These are phyloP conservation scores for Danio aesculapii DNA, from an alignment of 2,797 vertebrate genomes.

Conservation along the genomic window DNA sequence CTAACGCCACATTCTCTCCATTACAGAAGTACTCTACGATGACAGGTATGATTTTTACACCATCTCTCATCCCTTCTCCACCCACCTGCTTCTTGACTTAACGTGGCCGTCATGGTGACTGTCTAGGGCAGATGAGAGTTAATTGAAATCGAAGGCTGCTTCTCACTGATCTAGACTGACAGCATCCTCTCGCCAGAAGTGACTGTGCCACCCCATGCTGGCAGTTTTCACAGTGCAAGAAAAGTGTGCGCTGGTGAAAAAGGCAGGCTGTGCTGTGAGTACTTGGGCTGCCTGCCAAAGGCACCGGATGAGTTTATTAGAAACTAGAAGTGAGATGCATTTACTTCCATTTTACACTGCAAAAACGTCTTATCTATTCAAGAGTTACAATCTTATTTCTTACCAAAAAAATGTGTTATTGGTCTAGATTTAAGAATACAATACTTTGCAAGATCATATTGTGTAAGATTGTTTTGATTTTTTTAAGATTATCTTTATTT, in stretches of 20 bases:
- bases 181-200: constrained; percentile 79
- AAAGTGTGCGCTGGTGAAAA: constrained; percentile 70
- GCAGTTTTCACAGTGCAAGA: constrained; percentile 78
- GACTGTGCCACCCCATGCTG: constrained; percentile 79
- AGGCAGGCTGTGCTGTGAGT: constrained; percentile 71
- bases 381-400: too few relatives aligned
- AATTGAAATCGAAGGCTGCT: constrained; percentile 85
- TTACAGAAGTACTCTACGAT: constrained; percentile 73
- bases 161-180: constrained; percentile 78
- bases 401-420: too few relatives aligned
- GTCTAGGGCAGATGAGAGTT: constrained; percentile 77
- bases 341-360: constrained; percentile 61
- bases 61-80: constrained; percentile 74
- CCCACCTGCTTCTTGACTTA: constrained; percentile 71
- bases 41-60: constrained; percentile 76
- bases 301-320: constrained; percentile 74
- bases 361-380: too few relatives aligned
- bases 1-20: constrained; percentile 68
- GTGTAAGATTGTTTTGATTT: too few relatives aligned
- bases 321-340: constrained; percentile 69
- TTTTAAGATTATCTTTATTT: too few relatives aligned
- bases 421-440: too few relatives aligned
- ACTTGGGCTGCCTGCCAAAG: constrained; percentile 75
- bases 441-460: too few relatives aligned
- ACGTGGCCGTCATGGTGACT: constrained; percentile 70